A percentile compares a stretch with the other conserved stretches of the same genome.
Conservation (phyloP, 2,797 vertebrate species). For the Jordanella pulchra region DNA sequence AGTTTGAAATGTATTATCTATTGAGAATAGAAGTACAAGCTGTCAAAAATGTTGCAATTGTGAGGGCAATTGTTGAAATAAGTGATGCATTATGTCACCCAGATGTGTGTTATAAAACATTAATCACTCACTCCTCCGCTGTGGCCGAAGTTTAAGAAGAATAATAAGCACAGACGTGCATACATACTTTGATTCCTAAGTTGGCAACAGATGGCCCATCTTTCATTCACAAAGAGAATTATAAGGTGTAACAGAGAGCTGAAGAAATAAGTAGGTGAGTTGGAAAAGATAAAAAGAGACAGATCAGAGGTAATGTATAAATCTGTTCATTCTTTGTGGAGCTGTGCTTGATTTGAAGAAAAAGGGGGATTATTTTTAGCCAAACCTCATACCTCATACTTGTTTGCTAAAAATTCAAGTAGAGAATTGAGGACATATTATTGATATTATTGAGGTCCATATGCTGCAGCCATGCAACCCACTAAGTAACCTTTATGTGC, state of each 20-base stretch:
- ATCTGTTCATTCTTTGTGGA: slow-evolving; percentile 38
- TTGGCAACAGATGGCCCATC: slow-evolving; percentile 43
- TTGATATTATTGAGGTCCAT: slow-evolving; percentile 41
- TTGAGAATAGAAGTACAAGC: not conserved
- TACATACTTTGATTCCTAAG: slow-evolving; percentile 6
- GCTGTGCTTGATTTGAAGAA: slow-evolving; percentile 33
- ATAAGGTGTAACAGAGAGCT: slow-evolving; percentile 22
- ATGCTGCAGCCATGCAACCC: slow-evolving; percentile 33
- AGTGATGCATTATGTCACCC: not conserved
- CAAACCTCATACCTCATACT: slow-evolving; percentile 33
- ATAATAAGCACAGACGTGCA: not conserved
- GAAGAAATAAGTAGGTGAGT: slow-evolving; percentile 20
- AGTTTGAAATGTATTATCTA: not conserved
- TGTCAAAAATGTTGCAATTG: not conserved
- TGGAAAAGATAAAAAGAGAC: slow-evolving; percentile 10
- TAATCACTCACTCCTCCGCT: not conserved
- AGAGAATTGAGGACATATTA: slow-evolving; percentile 3
- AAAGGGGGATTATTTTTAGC: slow-evolving; percentile 2
- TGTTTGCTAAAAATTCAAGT: slow-evolving; percentile 4
- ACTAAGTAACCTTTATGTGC: not conserved
- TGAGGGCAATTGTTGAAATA: not conserved
- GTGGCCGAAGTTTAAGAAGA: too few relatives aligned
- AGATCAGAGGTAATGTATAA: not conserved
- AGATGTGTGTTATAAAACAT: not conserved
- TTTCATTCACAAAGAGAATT: slow-evolving; percentile 27